Conservation (phyloP, 2,797 vertebrate species). For the Hoplostethus atlanticus region DNA sequence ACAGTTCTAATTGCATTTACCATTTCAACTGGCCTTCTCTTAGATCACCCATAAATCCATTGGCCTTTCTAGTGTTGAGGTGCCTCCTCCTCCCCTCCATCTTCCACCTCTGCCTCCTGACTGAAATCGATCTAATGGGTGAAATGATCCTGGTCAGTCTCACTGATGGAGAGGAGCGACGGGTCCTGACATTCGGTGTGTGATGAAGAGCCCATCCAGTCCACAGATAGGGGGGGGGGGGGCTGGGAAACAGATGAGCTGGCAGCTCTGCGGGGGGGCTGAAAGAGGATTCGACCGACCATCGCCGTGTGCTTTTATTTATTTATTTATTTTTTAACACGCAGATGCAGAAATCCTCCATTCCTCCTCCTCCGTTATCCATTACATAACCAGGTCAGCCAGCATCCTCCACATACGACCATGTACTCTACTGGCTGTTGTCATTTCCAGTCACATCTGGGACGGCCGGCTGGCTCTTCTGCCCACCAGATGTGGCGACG, state of each 20-base stretch:
- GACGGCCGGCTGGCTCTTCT: no score
- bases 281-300: constrained; percentile 1
- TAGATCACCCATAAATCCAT: no score
- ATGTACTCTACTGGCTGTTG: not conserved
- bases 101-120: not conserved
- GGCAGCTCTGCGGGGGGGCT: constrained; percentile 5
- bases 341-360: constrained; percentile 18
- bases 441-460: not conserved
- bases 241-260: not conserved
- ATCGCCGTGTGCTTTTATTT: no score
- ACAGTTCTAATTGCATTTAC: no score
- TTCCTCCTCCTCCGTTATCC: not conserved
- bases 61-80: no score
- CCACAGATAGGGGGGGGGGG: not conserved
- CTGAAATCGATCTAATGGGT: no score
- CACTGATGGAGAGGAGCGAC: not conserved
- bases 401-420: not conserved
- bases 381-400: constrained; percentile 9
- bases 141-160: not conserved
- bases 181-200: not conserved
- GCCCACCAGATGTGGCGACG: not conserved
- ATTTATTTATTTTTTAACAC: not conserved
- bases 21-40: no score
- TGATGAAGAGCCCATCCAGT: constrained; percentile 8
- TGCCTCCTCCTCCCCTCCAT: not conserved